phyloP scores from a whole-genome alignment of 2,113 vertebrate species.

The Pterocles burchelli region DNA sequence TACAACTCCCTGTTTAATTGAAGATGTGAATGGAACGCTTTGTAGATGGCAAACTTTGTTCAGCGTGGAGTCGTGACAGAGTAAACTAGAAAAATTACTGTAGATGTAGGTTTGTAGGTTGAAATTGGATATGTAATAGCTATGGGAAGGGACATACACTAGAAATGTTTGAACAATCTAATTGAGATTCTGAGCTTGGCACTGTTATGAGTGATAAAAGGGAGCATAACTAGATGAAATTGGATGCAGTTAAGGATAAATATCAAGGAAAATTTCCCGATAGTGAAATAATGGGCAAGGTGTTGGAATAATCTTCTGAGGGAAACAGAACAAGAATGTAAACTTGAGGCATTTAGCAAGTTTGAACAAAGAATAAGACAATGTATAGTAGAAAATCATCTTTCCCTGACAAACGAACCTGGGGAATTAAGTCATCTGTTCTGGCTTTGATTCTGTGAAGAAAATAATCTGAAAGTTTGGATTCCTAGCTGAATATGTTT shows the following conservation, averaged over 20 bases:
- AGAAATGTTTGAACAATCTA: background rate
- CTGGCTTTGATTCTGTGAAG: background rate
- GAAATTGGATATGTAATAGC: background rate
- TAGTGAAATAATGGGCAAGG: slow-evolving; percentile 1
- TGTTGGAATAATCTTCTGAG: background rate
- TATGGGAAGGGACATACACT: background rate
- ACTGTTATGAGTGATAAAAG: background rate
- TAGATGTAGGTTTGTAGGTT: background rate
- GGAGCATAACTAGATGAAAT: background rate
- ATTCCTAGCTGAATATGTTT: background rate
- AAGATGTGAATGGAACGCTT: background rate
- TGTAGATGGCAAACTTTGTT: background rate
- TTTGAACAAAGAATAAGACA: background rate
- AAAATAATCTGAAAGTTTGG: background rate
- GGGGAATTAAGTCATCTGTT: background rate
- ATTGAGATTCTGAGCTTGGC: slow-evolving; percentile 1
- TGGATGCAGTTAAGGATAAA: background rate
- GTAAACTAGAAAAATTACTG: background rate
- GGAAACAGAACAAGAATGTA: background rate
- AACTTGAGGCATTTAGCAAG: background rate
- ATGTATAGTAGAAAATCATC: background rate
- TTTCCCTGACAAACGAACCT: background rate
- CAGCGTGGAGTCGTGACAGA: background rate
- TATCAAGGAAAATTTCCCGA: background rate
- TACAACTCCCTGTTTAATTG: background rate